A percentile compares a stretch with the other conserved stretches of the same genome.
phyloP scores from a whole-genome alignment of 2,113 vertebrate species.

The Emydura subglobosa region DNA sequence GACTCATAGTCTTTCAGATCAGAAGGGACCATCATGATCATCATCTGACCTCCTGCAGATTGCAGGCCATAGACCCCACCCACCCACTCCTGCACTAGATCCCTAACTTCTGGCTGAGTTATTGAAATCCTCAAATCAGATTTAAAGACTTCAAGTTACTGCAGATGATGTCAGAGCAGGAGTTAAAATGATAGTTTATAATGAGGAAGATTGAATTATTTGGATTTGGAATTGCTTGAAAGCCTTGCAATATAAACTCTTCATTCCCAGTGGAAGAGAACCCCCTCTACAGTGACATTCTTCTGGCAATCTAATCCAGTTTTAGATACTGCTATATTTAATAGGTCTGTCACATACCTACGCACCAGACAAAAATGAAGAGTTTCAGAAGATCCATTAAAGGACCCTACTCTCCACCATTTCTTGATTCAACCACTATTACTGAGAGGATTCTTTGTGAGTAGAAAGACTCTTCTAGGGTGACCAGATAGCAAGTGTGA shows the following conservation, averaged over 20 bases:
- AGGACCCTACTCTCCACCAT: background rate
- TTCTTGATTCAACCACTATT: background rate
- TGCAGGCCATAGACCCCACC: background rate
- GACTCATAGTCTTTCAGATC: background rate
- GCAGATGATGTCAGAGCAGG: background rate
- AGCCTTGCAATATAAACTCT: background rate
- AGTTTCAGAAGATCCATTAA: background rate
- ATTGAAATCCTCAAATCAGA: background rate
- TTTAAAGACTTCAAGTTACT: background rate
- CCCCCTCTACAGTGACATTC: background rate
- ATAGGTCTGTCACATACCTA: background rate
- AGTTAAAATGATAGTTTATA: background rate
- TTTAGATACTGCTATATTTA: background rate
- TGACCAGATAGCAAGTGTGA: too few relatives aligned
- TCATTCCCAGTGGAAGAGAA: background rate
- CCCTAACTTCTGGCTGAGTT: background rate
- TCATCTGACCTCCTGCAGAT: background rate
- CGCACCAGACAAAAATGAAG: background rate
- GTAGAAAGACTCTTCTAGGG: background rate
- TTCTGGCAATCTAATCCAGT: background rate
- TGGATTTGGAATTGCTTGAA: background rate
- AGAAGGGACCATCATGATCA: background rate
- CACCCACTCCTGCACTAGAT: background rate
- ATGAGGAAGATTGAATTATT: background rate
- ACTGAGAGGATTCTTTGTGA: background rate